Conservation (phyloP, 37 sponge, comb jelly and placozoan species). For the Halisarca cf. caerulea region DNA sequence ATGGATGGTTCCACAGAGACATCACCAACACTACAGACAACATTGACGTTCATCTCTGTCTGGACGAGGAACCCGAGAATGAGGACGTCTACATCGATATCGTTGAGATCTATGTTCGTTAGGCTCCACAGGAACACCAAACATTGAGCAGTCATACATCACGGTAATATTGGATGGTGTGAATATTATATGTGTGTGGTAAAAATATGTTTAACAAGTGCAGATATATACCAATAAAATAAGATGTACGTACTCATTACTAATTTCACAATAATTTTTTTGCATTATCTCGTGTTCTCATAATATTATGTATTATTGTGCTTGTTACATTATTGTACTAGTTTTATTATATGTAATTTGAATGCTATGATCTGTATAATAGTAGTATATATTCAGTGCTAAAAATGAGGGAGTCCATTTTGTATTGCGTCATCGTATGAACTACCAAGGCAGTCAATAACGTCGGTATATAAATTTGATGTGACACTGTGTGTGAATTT, state of each 20-base stretch:
- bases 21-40: background rate
- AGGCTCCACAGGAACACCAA: background rate
- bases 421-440: too few relatives aligned
- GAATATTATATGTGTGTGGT: background rate
- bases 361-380: too few relatives aligned
- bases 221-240: too few relatives aligned
- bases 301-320: background rate
- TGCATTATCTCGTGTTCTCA: background rate
- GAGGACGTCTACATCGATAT: conserved; percentile 2
- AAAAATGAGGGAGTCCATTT: too few relatives aligned
- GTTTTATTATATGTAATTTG: too few relatives aligned
- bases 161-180: background rate
- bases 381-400: too few relatives aligned
- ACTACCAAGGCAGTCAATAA: too few relatives aligned
- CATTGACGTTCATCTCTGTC: background rate
- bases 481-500: too few relatives aligned
- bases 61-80: background rate
- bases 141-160: background rate
- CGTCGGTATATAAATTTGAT: too few relatives aligned
- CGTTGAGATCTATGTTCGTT: conserved; percentile 9
- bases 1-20: conserved; percentile 12
- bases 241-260: background rate
- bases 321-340: too few relatives aligned
- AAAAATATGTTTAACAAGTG: too few relatives aligned
- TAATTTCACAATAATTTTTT: background rate